A percentile compares a stretch with the other conserved stretches of the same genome.
phyloP scores from a whole-genome alignment of 2,888 invertebrate species.

The Boloria euphrosyne region DNA sequence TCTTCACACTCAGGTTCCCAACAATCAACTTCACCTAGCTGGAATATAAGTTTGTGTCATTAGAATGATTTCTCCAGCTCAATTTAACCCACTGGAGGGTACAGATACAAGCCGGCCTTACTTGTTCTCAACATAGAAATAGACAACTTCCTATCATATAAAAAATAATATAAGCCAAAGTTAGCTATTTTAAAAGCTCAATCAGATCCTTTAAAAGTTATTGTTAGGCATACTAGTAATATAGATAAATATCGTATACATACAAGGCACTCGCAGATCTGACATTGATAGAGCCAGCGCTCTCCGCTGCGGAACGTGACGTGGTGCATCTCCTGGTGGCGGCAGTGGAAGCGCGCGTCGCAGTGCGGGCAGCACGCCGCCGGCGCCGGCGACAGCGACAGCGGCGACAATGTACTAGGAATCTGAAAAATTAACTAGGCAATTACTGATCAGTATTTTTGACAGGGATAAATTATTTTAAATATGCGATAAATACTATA shows the following conservation, averaged over 20 bases:
- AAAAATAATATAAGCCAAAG: too few relatives aligned
- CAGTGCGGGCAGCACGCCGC: slow-evolving; percentile 91
- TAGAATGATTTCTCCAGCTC: too few relatives aligned
- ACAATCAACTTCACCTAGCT: slow-evolving; percentile 94
- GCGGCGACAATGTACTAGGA: slow-evolving; percentile 72
- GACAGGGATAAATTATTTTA: too few relatives aligned
- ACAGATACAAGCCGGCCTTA: too few relatives aligned
- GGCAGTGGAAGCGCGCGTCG: slow-evolving; percentile 87
- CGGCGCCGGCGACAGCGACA: slow-evolving; percentile 76
- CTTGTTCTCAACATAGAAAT: too few relatives aligned
- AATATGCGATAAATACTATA: too few relatives aligned
- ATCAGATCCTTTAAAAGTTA: not conserved
- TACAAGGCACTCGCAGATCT: slow-evolving; percentile 95
- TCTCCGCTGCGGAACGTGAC: slow-evolving; percentile 91
- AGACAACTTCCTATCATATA: too few relatives aligned
- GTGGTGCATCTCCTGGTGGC: slow-evolving; percentile 90
- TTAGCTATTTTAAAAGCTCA: too few relatives aligned
- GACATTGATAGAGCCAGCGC: slow-evolving; percentile 95
- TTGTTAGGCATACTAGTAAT: too few relatives aligned
- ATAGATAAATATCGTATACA: slow-evolving; percentile 50
- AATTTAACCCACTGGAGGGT: too few relatives aligned
- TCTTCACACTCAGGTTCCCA: slow-evolving; percentile 94
- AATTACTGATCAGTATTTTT: too few relatives aligned
- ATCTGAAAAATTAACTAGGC: slow-evolving; percentile 53
- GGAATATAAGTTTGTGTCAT: slow-evolving; percentile 43